A percentile compares a stretch with the other conserved stretches of the same genome.
phyloP scores from a whole-genome alignment of 2,113 vertebrate genomes.

The Anhinga anhinga region DNA sequence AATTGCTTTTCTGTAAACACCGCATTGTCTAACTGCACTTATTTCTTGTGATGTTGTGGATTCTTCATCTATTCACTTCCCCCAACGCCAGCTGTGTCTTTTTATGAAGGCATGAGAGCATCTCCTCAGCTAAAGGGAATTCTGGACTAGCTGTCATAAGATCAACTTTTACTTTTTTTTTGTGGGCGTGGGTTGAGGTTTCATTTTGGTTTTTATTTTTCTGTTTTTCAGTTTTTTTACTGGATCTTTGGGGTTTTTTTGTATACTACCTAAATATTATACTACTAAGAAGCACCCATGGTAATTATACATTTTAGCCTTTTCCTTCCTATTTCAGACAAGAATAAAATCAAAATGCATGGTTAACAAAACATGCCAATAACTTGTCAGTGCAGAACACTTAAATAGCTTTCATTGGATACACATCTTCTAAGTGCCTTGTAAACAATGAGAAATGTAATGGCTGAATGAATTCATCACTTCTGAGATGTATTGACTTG shows the following conservation, averaged over 20 bases:
- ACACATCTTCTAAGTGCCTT: background rate
- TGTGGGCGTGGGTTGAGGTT: no score
- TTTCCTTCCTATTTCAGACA: background rate
- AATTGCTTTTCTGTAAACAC: background rate
- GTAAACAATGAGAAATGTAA: background rate
- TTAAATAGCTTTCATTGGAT: background rate
- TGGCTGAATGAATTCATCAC: background rate
- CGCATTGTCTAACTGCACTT: background rate
- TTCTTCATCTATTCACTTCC: background rate
- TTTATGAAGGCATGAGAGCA: background rate
- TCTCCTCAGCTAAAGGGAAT: background rate
- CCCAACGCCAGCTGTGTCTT: background rate
- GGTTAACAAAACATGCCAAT: background rate
- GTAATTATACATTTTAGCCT: background rate
- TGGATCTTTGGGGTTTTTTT: accelerated
- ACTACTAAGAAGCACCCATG: background rate
- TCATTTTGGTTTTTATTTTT: no score
- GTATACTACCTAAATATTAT: background rate
- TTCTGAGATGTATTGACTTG: background rate
- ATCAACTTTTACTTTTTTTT: background rate
- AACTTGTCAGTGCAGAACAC: background rate
- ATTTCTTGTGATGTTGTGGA: background rate
- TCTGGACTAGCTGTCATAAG: background rate
- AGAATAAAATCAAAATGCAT: background rate
- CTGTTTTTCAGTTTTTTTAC: no score